Conservation (phyloP, 2,888 invertebrate species). For the Volucella inflata region DNA sequence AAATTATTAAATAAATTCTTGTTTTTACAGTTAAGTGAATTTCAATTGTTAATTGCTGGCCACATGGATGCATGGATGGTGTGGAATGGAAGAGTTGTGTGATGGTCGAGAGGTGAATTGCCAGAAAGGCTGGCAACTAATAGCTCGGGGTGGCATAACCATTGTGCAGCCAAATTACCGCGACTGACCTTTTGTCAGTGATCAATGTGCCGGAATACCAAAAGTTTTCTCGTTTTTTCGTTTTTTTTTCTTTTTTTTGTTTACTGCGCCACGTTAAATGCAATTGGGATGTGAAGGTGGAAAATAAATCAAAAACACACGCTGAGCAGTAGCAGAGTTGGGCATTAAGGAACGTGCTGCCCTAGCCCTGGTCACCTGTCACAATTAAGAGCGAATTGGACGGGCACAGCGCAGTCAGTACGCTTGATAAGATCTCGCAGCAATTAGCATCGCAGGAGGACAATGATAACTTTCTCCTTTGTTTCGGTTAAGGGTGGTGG, state of each 20-base stretch:
- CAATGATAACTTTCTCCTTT: conserved; percentile 72
- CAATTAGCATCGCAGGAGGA: conserved; percentile 69
- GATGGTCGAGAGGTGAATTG: no score
- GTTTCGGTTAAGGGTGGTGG: not conserved
- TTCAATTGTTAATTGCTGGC: conserved; percentile 75
- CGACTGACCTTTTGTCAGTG: conserved; percentile 70
- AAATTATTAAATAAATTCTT: conserved; percentile 75
- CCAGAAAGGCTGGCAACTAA: not conserved
- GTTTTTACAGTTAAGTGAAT: conserved; percentile 75
- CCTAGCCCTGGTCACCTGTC: conserved; percentile 72
- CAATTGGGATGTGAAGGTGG: conserved; percentile 12
- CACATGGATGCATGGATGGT: conserved; percentile 45
- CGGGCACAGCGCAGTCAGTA: not conserved
- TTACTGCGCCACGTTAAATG: conserved; percentile 14
- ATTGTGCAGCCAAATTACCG: conserved; percentile 61
- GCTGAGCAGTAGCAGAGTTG: conserved; percentile 12
- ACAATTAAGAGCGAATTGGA: conserved; percentile 65
- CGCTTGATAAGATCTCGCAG: conserved; percentile 70
- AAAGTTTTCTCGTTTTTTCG: conserved; percentile 38
- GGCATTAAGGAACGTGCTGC: conserved; percentile 49
- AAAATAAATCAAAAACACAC: conserved; percentile 67
- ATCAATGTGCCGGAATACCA: conserved; percentile 73
- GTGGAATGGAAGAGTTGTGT: conserved; percentile 15
- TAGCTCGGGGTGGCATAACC: conserved; percentile 40
- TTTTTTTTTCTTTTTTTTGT: conserved; percentile 11